A percentile compares a stretch with the other conserved stretches of the same genome.
phyloP scores from a whole-genome alignment of 2,113 vertebrate genomes.

The human region GRCh38 chr21:30069501-30070000 shows the following conservation, averaged over 20 bases:
- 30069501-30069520: background rate
- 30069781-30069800: background rate
- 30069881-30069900: background rate
- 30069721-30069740: background rate
- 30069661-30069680: background rate
- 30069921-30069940: conserved; percentile 34
- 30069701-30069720: background rate
- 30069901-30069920: background rate
- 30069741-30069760: background rate
- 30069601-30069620: background rate
- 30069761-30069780: background rate
- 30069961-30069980: conserved; percentile 27
- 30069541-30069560: background rate
- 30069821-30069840: background rate
- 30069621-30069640: background rate
- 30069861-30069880: background rate
- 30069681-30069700: background rate
- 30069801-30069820: background rate
- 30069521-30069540: background rate
- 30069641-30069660: background rate
- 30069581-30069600: background rate
- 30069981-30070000: background rate
- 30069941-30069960: background rate
- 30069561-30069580: background rate
- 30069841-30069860: background rate